Conservation (phyloP, 2,113 vertebrate species). For the Acanthisitta chloris region DNA sequence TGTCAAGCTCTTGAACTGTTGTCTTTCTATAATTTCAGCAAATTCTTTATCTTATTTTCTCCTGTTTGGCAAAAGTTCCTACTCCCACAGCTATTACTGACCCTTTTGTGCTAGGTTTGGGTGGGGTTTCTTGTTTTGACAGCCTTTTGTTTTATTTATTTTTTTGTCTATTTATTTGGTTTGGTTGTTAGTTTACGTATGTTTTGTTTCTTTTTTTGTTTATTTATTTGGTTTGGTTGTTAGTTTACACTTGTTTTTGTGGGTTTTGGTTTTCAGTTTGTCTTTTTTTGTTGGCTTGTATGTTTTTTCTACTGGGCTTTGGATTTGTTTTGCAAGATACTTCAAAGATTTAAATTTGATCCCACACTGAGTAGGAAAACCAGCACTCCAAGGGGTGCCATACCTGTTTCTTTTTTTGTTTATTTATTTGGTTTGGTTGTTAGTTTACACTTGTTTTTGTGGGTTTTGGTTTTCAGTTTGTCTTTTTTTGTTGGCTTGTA, state of each 20-base stretch:
- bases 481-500: accelerated
- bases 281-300: accelerated
- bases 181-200: no score
- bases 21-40: not conserved
- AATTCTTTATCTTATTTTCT: not conserved
- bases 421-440: not conserved
- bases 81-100: not conserved
- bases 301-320: not conserved
- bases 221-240: not conserved
- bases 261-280: not conserved
- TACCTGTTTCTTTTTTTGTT: not conserved
- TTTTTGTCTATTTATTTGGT: no score
- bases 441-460: not conserved
- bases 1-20: not conserved
- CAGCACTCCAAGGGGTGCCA: not conserved
- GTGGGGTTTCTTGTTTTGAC: no score
- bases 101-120: not conserved
- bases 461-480: not conserved
- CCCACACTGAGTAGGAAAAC: not conserved
- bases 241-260: not conserved
- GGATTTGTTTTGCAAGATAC: not conserved
- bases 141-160: no score
- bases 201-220: not conserved
- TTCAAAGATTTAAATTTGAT: not conserved
- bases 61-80: not conserved